Percentiles rank a stretch among this genome's conserved stretches.
phyloP scores from a whole-genome alignment of 2,888 invertebrate species.

The Cistogaster globosa region DNA sequence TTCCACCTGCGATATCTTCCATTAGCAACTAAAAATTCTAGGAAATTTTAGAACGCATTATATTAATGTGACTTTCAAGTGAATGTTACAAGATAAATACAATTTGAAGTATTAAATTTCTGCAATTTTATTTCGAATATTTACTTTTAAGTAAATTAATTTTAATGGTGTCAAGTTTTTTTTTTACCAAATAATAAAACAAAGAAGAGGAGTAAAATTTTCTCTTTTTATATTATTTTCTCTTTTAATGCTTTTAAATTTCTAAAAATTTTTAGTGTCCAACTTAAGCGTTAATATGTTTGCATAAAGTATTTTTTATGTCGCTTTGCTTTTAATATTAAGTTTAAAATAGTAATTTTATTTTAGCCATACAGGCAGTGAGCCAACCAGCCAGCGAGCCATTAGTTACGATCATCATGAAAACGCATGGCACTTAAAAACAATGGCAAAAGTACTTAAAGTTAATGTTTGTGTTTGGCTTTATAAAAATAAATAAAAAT shows the following conservation, averaged over 20 bases:
- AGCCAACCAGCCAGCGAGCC: constrained; percentile 34
- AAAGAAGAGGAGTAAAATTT: not conserved
- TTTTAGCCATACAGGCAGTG: too few species aligned
- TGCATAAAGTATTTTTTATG: not conserved
- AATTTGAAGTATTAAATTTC: too few species aligned
- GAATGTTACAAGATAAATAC: too few species aligned
- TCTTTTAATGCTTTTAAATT: not conserved
- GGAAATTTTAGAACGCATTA: too few species aligned
- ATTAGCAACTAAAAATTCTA: too few species aligned
- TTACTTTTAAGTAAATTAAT: too few species aligned
- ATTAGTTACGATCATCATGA: constrained; percentile 63
- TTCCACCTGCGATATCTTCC: too few species aligned
- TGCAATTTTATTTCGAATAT: too few species aligned
- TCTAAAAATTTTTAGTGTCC: constrained; percentile 13
- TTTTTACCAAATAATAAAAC: too few species aligned
- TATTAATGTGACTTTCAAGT: too few species aligned
- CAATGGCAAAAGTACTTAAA: constrained; percentile 60
- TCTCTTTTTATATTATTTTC: not conserved
- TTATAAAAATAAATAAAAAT: constrained; percentile 40
- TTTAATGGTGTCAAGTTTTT: too few species aligned
- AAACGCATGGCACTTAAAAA: constrained; percentile 65
- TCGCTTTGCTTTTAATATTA: constrained; percentile 6
- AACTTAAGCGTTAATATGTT: not conserved
- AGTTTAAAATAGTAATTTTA: constrained; percentile 27
- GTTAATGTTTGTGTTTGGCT: constrained; percentile 64